phyloP scores from a whole-genome alignment of 92 coral and sea anemone genomes.

The Epizoanthus illoricatus region DNA sequence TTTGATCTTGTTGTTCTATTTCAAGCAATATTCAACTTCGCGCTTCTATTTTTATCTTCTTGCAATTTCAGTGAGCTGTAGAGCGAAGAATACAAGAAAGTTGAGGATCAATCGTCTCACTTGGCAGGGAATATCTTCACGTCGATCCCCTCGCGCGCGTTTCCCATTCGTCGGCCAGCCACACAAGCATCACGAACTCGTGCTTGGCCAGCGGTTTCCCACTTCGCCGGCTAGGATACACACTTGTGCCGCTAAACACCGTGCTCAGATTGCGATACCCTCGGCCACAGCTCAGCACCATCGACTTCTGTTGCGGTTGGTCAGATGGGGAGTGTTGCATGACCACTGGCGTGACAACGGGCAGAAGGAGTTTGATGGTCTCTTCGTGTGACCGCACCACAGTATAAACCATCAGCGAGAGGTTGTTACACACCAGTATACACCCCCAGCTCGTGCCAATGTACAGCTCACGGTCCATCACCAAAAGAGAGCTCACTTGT shows the following conservation, averaged over 20 bases:
- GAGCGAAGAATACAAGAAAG: neutral
- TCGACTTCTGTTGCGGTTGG: constrained; percentile 61
- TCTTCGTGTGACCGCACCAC: constrained; percentile 92
- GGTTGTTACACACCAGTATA: constrained; percentile 87
- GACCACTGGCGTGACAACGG: constrained; percentile 75
- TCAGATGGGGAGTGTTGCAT: constrained; percentile 56
- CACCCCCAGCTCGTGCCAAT: constrained; percentile 98
- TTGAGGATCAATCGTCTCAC: neutral
- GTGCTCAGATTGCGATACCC: constrained; percentile 94
- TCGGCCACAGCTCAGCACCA: constrained; percentile 91
- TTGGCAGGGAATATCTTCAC: neutral
- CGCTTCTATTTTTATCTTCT: too few species aligned
- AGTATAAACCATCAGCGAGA: constrained; percentile 81
- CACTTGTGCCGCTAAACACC: constrained; percentile 75
- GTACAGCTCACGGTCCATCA: constrained; percentile 88
- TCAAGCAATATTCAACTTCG: too few species aligned
- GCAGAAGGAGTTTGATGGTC: constrained; percentile 75
- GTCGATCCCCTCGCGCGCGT: constrained; percentile 10
- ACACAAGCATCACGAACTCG: constrained; percentile 81
- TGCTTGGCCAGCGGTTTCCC: constrained; percentile 74
- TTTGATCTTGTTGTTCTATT: too few species aligned
- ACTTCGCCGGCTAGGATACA: constrained; percentile 79
- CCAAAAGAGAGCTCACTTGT: constrained; percentile 92
- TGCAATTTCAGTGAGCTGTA: neutral
- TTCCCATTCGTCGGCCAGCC: constrained; percentile 96